Evolutionary conservation across 2,888 invertebrate species (phyloP), one percentile per base, ranked within the genome.

Genomic region (Sphaerolaimus hirsutus): DNA sequence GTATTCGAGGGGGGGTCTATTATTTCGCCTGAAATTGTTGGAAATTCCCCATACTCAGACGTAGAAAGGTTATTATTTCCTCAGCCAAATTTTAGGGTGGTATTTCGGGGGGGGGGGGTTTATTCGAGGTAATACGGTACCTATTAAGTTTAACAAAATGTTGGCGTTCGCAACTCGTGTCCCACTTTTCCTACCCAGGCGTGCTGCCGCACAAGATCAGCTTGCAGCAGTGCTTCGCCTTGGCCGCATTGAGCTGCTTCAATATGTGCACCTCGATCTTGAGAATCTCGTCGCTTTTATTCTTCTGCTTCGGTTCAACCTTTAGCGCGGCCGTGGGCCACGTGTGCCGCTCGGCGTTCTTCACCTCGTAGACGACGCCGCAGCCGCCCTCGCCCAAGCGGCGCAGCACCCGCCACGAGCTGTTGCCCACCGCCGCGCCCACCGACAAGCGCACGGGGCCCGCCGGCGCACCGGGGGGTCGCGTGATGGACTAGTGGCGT

Each of bases 251-350:
- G 4, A 43, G 29, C 5, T 12, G n/a, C 25, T 12, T 12, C 43
- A 43, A 3, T 3, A 43, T 29, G 21, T 43, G 19, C 4, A 55
- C 53, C 43, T 57, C 57, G 56, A 57, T 57, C 45, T 56, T 57
- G n/a, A 58, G 52, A 40, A 58, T 54, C 46, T 58, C 57, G 45
- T 58, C 55, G n/a, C 55, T 55, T 29, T 53, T 53, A 24, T 37
- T 46, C 36, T 54, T 54, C 56, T 53, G 54, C 43, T 52, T 42
- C 24, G 56, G 55, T 44, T 58, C 57, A 17, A 55, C 51, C 46
- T 57, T 56, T 52, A 57, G 55, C 22, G 57, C 57, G 3, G 54
- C 56, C 17, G 47, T 36, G 10, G n/a, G n/a, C n/a, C n/a, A n/a
- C n/a, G n/a, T n/a, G 24, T 23, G 40, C 17, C 22, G 22, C 22